Conservation (phyloP, 2,888 invertebrate genomes). For the Serrognathus titanus region DNA sequence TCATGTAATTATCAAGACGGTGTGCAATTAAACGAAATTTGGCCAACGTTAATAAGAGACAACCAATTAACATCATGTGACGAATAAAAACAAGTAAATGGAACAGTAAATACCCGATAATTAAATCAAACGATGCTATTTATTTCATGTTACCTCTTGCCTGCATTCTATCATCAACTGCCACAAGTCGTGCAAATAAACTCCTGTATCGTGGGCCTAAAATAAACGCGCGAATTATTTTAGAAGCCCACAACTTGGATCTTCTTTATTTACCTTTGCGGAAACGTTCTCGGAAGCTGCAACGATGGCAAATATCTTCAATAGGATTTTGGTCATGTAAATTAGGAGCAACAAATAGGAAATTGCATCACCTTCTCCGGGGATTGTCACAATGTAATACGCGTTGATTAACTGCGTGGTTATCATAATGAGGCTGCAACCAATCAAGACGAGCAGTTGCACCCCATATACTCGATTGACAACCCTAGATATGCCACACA, state of each 20-base stretch:
- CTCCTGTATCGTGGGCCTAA: slow-evolving; percentile 24
- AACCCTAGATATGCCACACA: slow-evolving; percentile 21
- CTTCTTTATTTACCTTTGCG: slow-evolving; percentile 14
- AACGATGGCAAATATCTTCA: slow-evolving; percentile 26
- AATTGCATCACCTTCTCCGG: slow-evolving; percentile 10
- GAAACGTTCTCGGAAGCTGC: slow-evolving; percentile 25
- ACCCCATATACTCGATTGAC: slow-evolving; percentile 25
- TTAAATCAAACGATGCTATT: too few species aligned
- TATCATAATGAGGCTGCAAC: slow-evolving; percentile 26
- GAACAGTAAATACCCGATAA: too few species aligned
- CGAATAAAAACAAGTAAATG: too few species aligned
- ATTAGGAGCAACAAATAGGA: slow-evolving; percentile 18
- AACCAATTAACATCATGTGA: too few species aligned
- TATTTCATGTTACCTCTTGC: slow-evolving; percentile 19
- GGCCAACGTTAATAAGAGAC: too few species aligned
- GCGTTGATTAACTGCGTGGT: slow-evolving; percentile 26
- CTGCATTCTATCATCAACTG: slow-evolving; percentile 14
- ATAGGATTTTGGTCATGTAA: slow-evolving; percentile 24
- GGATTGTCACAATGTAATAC: slow-evolving; percentile 21
- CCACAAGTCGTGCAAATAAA: slow-evolving; percentile 24
- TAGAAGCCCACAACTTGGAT: too few species aligned
- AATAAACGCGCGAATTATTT: slow-evolving; percentile 2
- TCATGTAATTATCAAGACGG: too few species aligned
- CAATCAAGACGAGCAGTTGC: slow-evolving; percentile 23
- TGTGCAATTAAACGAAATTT: too few species aligned